phyloP scores from a whole-genome alignment of 1,140 invertebrate genomes.

The Penaeus chinensis region DNA sequence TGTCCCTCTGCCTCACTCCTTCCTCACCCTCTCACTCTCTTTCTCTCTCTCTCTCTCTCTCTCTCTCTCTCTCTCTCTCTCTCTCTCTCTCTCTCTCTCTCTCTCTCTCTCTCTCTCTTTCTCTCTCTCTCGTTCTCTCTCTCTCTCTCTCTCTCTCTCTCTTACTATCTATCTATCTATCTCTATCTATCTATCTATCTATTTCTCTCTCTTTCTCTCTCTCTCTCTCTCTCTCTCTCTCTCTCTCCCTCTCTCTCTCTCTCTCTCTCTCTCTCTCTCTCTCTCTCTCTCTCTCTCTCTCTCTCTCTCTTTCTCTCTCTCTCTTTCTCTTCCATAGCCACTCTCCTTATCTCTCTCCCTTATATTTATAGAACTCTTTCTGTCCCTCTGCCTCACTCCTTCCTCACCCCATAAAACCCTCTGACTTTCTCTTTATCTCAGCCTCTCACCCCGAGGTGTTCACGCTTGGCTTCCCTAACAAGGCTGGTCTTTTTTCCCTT shows the following conservation, averaged over 20 bases:
- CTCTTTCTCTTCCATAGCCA: not conserved
- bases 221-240: slow-evolving; percentile 6
- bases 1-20: not conserved
- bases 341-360: no score
- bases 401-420: no score
- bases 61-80: slow-evolving; percentile 2
- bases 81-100: not conserved
- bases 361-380: no score
- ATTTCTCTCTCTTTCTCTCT: not conserved
- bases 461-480: no score
- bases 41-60: slow-evolving; percentile 12
- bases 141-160: not conserved
- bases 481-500: no score
- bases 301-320: not conserved
- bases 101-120: not conserved
- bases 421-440: no score
- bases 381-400: no score
- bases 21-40: slow-evolving; percentile 5
- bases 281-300: no score
- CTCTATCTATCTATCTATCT: not conserved
- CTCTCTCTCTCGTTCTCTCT: not conserved
- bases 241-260: not conserved
- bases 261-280: not conserved
- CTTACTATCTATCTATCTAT: not conserved
- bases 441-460: no score